Base-by-base conservation (phyloP, 1,140 invertebrate genomes). In the Ptiloglossa arizonensis region DNA sequence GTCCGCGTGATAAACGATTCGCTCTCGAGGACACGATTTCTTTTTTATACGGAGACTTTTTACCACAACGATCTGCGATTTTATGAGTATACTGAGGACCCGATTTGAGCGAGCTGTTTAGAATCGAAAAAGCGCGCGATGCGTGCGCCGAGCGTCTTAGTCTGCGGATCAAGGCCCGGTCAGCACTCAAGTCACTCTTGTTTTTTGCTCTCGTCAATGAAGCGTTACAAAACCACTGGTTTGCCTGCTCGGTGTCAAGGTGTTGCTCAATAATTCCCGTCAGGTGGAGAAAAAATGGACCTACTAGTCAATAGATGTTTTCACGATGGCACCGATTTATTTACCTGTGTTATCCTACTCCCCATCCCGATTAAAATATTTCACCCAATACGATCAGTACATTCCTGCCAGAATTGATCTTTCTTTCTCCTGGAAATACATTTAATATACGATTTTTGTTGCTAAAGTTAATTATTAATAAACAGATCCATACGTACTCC, bases 121-220 rank as follows among this genome's bases (percentile, higher is more conserved):
- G 17, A 1, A 6, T 22, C 27, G 68, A 70, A 57, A 57, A 69
- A 54, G n/a, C 13, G 19, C 13, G n/a, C 24, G 57, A 44, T 41
- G 59, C 59, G 32, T 41, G 19, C 1, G 6, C 19, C 3, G 17
- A 24, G 22, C 48, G 22, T 41, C 41, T 66, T 17, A 13, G n/a
- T 52, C 35, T 29, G 24, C 22, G 59, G 71, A 73, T 73, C 71
- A 73, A 73, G 71, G 71, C 60, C 48, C 48, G 71, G 71, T 64
- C 71, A 54, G 0, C 60, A 22, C 56, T 73, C 70, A 56, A 41
- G 60, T 73, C 60, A 64, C 54, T 73, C 64, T 48, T 46, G 46
- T 50, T 63, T 68, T 64, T 66, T 66, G 24, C 32, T 35, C 6
- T 35, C 13, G 24, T 44, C 11, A 15, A 64, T 22, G n/a, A 9